phyloP scores from a whole-genome alignment of 2,797 vertebrate species.

The Pelobates cultripes region DNA sequence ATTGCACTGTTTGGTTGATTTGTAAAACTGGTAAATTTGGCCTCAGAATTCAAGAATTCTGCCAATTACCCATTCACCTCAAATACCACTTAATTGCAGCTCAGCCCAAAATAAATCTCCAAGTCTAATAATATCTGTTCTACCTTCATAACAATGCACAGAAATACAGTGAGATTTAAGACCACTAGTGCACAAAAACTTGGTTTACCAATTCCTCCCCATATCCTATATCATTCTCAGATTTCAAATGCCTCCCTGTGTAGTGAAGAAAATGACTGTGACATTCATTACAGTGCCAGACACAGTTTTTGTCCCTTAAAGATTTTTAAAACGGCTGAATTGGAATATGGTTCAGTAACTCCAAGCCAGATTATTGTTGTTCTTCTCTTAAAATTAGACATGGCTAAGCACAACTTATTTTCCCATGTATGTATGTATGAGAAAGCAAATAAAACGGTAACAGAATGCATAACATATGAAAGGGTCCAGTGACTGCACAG shows the following conservation, averaged over 20 bases:
- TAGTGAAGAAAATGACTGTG: constrained; percentile 54
- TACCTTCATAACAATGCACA: not conserved
- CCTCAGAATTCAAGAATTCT: too few species aligned
- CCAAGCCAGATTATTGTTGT: constrained; percentile 56
- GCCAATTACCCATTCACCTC: too few species aligned
- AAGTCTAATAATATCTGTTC: too few species aligned
- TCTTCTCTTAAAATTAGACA: constrained; percentile 60
- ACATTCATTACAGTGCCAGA: constrained; percentile 65
- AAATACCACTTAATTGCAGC: too few species aligned
- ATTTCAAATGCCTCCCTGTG: constrained; percentile 58
- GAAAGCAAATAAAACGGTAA: not conserved
- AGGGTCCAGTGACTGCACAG: too few species aligned
- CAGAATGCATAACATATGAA: not conserved
- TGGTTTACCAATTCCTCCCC: constrained; percentile 21
- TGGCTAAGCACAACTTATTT: constrained; percentile 58
- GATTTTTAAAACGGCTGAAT: constrained; percentile 61
- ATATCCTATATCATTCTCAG: constrained; percentile 21
- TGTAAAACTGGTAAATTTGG: too few species aligned
- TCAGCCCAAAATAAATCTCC: too few species aligned
- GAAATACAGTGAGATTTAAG: constrained; percentile 10
- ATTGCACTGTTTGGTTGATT: too few species aligned
- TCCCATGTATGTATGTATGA: constrained; percentile 63
- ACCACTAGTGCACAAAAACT: not conserved
- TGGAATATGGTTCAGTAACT: constrained; percentile 63
- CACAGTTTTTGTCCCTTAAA: constrained; percentile 59